Base-by-base conservation (phyloP, 2,797 vertebrate genomes). In the Crypturellus tataupa region DNA sequence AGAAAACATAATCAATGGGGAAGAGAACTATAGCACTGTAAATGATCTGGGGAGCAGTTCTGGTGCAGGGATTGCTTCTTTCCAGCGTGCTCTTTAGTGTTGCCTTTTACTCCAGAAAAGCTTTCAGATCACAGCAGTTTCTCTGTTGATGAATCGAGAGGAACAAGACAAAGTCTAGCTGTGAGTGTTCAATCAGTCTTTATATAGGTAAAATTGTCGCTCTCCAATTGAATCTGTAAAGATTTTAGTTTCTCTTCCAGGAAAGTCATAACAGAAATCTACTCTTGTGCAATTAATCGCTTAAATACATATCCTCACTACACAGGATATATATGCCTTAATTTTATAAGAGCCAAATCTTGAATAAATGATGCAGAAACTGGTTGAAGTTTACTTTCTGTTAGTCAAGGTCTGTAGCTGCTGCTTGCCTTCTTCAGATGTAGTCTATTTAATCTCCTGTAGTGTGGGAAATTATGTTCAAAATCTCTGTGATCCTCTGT, bases 401-500 rank as follows among this genome's bases (percentile, higher is more conserved):
- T 85, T 97, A 95, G 96, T 96, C 96, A 88, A 94, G 96, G 96
- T 96, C 90, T 31, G 17, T 90, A 92, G 96, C 89, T 97, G 72
- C 92, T 97, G 97, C 96, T 98, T 98, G 94, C 93, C 96, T 98
- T 96, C 97, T 97, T 97, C 97, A 97, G 97, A 72, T 96, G 85
- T 93, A 96, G 97, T 98, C 97, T 98, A 97, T 98, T 98, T 98
- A 98, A 98, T 98, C 98, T 98, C 98, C 98, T 98, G 98, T 98
- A 96, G 98, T 97, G 98, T 97, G 97, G 97, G 97, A 98, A 98
- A 98, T 98, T 97, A 97, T 93, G 97, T 98, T 98, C 97, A 97
- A 98, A 98, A 96, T 97, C 97, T 97, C 97, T 89, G 95, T 97
- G 97, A 98, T 97, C 96, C 93, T 97, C 91, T 97, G 95, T 98